phyloP scores from a whole-genome alignment of 2,113 vertebrate genomes.

The Chrysochloris asiatica region DNA sequence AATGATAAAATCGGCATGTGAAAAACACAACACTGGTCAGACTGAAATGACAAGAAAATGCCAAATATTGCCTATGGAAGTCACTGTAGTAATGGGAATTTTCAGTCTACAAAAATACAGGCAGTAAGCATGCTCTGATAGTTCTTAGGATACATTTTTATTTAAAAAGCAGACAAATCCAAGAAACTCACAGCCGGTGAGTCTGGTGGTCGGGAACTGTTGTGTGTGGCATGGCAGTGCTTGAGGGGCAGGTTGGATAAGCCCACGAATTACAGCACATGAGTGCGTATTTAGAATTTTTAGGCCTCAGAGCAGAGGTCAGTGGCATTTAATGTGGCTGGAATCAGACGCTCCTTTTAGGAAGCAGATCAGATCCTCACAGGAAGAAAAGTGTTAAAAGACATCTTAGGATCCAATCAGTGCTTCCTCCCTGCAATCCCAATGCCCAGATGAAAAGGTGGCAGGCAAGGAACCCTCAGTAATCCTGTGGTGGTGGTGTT shows the following conservation, averaged over 20 bases:
- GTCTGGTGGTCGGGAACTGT: background rate
- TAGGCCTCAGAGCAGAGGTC: background rate
- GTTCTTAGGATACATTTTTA: background rate
- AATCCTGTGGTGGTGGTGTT: background rate
- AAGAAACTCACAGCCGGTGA: background rate
- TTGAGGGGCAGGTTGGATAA: background rate
- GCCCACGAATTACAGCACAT: background rate
- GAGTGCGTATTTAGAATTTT: background rate
- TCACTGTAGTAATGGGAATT: background rate
- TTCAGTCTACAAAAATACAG: conserved; percentile 5
- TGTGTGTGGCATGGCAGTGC: background rate
- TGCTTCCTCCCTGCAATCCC: background rate
- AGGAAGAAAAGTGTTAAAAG: background rate
- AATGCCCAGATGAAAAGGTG: background rate
- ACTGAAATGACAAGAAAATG: conserved; percentile 21
- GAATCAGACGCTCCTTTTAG: background rate
- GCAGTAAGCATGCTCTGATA: too few relatives aligned
- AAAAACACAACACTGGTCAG: background rate
- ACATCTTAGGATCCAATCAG: background rate
- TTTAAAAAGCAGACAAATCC: conserved; percentile 9
- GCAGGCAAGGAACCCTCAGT: too few relatives aligned
- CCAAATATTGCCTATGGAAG: background rate
- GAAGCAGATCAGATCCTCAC: background rate
- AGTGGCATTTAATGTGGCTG: background rate
- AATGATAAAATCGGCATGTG: background rate